Evolutionary conservation across 92 coral and sea anemone species (phyloP).

Genomic region (Paramuricea clavata): DNA sequence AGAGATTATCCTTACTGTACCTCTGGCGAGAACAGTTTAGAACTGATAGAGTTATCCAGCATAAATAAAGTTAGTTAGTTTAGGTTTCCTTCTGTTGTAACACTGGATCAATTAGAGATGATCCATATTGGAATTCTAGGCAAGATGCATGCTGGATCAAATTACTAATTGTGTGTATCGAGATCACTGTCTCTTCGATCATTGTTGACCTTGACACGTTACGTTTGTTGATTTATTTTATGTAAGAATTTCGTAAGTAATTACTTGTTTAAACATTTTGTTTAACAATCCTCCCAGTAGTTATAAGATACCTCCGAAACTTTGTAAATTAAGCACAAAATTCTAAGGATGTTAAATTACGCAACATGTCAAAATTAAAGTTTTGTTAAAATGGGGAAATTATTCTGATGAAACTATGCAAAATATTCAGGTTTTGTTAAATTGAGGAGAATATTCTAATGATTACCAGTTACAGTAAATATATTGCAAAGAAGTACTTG

Average conservation of each 20-base stretch:
- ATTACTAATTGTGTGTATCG: too few relatives aligned
- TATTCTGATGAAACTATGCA: too few relatives aligned
- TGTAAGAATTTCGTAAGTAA: neutral
- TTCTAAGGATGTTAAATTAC: too few relatives aligned
- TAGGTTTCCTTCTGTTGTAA: neutral
- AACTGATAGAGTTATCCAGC: constrained; percentile 10
- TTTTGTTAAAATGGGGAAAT: too few relatives aligned
- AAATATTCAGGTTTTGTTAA: neutral
- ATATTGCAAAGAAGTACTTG: too few relatives aligned
- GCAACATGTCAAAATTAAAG: too few relatives aligned
- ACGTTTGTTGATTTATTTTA: neutral
- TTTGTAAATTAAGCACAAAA: too few relatives aligned
- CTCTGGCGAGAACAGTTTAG: neutral
- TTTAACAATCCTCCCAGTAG: too few relatives aligned
- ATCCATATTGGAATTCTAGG: too few relatives aligned
- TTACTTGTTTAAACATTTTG: neutral
- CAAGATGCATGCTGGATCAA: too few relatives aligned
- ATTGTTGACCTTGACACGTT: neutral
- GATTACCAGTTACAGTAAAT: neutral
- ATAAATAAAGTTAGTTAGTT: constrained; percentile 8
- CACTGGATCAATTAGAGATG: neutral
- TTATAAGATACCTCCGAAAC: too few relatives aligned
- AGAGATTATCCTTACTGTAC: neutral
- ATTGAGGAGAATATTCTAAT: neutral
- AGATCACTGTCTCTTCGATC: neutral